Conservation (phyloP, 2,888 invertebrate genomes). For the Drosophila demipolita region DNA sequence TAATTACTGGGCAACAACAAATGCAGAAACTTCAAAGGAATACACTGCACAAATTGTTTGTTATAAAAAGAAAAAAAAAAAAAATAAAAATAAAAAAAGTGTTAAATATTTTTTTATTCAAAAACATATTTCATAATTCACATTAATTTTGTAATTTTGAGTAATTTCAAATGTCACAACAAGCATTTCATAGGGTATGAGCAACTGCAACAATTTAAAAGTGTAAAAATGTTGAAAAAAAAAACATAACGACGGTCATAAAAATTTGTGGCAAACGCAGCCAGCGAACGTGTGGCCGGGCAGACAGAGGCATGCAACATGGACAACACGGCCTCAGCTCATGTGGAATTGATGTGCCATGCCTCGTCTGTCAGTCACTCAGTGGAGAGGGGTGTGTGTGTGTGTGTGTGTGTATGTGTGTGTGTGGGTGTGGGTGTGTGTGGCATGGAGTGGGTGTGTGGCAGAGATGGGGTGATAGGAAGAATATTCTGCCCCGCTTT, state of each 20-base stretch:
- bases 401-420: neutral
- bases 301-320: constrained; percentile 45
- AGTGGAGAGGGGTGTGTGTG: constrained; percentile 13
- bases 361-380: constrained; percentile 65
- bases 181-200: neutral
- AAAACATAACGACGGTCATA: constrained; percentile 60
- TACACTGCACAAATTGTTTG: neutral
- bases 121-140: neutral
- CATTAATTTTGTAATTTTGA: neutral
- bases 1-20: neutral
- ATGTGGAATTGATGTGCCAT: constrained; percentile 79
- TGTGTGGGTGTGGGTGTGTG: neutral
- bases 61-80: neutral
- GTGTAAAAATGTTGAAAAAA: constrained; percentile 70
- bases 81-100: neutral
- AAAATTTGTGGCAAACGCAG: constrained; percentile 63
- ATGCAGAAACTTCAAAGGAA: neutral
- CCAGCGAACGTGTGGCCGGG: constrained; percentile 18
- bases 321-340: constrained; percentile 69
- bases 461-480: neutral
- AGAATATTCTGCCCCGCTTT: constrained; percentile 49
- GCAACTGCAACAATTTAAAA: constrained; percentile 68
- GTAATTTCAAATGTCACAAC: neutral
- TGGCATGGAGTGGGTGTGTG: constrained; percentile 5
- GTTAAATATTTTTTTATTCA: neutral